A percentile compares a stretch with the other conserved stretches of the same genome.
phyloP scores from a whole-genome alignment of 2,888 invertebrate species.

The Epinotia bilunana region DNA sequence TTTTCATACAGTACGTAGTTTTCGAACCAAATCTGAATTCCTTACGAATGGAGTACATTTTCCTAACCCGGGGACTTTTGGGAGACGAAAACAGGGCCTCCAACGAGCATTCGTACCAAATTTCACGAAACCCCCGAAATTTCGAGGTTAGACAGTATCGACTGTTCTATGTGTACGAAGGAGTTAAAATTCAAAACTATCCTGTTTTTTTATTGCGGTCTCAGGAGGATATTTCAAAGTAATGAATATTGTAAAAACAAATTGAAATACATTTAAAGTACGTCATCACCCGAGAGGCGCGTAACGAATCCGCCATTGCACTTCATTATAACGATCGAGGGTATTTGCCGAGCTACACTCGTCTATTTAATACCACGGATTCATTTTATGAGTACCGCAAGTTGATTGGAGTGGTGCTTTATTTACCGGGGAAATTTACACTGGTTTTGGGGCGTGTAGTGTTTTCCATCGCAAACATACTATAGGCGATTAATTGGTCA shows the following conservation, averaged over 20 bases:
- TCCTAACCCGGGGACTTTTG: too few relatives aligned
- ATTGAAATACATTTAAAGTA: neutral
- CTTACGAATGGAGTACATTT: too few relatives aligned
- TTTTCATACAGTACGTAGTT: too few relatives aligned
- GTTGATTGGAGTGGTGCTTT: neutral
- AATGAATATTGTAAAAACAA: neutral
- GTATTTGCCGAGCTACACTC: neutral
- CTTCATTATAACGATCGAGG: conserved; percentile 7
- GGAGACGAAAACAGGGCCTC: too few relatives aligned
- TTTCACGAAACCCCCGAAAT: too few relatives aligned
- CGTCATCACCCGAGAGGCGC: neutral
- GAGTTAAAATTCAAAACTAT: too few relatives aligned
- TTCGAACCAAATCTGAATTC: too few relatives aligned
- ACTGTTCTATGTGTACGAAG: too few relatives aligned
- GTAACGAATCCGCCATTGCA: neutral
- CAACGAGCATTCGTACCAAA: too few relatives aligned
- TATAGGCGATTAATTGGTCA: neutral
- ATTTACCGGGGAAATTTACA: neutral
- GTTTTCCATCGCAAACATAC: neutral
- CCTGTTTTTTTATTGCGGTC: too few relatives aligned
- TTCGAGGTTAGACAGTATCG: too few relatives aligned
- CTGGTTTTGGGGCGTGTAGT: neutral
- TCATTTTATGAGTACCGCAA: neutral
- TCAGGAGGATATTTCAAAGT: too few relatives aligned
- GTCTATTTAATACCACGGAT: neutral